Conservation (phyloP, 2,113 vertebrate species). For the Psophia crepitans region DNA sequence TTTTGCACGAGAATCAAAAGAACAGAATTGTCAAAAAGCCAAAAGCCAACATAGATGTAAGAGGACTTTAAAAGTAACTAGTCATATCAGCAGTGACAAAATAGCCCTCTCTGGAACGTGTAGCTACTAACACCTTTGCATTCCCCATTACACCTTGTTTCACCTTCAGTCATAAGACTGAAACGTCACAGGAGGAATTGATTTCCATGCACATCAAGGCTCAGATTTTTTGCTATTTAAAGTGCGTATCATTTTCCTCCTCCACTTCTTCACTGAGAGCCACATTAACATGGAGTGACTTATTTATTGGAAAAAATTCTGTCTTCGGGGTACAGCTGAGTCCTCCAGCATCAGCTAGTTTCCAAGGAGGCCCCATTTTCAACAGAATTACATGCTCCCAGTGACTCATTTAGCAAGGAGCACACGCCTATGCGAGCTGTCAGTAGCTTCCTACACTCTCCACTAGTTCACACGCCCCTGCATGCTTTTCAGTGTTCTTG, state of each 20-base stretch:
- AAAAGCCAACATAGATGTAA: not conserved
- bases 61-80: not conserved
- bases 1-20: not conserved
- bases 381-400: not conserved
- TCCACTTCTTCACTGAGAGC: not conserved
- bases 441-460: not conserved
- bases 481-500: not conserved
- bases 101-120: not conserved
- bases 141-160: not conserved
- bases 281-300: not conserved
- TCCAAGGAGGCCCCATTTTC: not conserved
- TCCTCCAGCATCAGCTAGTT: not conserved
- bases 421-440: constrained; percentile 3
- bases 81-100: not conserved
- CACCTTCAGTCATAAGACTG: not conserved
- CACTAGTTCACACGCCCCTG: not conserved
- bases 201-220: not conserved
- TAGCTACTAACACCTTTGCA: not conserved
- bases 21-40: not conserved
- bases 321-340: not conserved
- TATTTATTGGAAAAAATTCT: not conserved
- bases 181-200: not conserved
- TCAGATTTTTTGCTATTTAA: not conserved
- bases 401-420: not conserved
- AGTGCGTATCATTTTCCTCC: not conserved